Percentiles rank a stretch among this genome's conserved stretches.
These are phyloP conservation scores for Eurypyga helias DNA, from an alignment of 2,113 vertebrate species.

Conservation along the genomic window DNA sequence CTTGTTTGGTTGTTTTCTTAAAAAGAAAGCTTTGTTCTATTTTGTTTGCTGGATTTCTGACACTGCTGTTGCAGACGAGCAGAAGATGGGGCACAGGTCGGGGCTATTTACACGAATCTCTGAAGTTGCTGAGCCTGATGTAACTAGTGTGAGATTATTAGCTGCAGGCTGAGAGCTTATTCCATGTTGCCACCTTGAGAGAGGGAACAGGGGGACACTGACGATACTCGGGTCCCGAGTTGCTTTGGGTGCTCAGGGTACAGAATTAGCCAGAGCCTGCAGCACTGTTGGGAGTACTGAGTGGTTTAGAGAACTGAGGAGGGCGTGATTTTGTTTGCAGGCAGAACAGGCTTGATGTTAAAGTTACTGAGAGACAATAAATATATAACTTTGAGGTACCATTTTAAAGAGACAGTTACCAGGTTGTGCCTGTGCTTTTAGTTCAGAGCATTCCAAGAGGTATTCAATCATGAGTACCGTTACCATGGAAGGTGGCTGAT, in stretches of 20 bases:
- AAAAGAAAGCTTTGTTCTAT: conserved; percentile 25
- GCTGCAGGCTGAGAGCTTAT: not conserved
- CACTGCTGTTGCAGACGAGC: not conserved
- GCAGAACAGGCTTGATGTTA: not conserved
- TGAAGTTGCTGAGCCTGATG: not conserved
- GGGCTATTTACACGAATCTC: not conserved
- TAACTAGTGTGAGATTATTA: not conserved
- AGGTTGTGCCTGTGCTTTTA: not conserved
- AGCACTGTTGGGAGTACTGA: not conserved
- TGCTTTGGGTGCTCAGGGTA: not conserved
- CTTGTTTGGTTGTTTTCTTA: conserved; percentile 23
- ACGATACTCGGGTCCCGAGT: rapidly evolving
- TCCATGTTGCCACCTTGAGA: not conserved
- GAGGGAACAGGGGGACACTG: not conserved
- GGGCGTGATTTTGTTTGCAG: not conserved
- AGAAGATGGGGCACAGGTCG: not conserved
- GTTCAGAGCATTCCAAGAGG: not conserved
- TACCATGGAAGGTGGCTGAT: rapidly evolving
- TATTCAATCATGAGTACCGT: not conserved
- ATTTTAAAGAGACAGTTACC: not conserved
- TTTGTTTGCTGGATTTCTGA: conserved; percentile 31
- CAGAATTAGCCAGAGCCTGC: not conserved
- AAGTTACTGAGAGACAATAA: not conserved
- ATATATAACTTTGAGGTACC: not conserved
- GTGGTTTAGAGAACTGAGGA: not conserved